phyloP scores from a whole-genome alignment of 2,888 invertebrate species.

The Eilema sororculum region DNA sequence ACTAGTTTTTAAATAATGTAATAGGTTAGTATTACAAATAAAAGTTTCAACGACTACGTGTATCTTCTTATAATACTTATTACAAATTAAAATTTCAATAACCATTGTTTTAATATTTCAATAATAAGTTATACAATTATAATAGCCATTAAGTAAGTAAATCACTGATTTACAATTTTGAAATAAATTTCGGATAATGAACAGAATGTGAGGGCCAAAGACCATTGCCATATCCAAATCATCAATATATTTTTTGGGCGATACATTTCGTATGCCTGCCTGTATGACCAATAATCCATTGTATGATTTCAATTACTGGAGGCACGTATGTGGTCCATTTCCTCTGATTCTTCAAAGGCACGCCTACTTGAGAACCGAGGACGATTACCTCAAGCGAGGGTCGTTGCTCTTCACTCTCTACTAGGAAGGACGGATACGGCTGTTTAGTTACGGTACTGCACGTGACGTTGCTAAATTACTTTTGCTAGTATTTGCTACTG shows the following conservation, averaged over 20 bases:
- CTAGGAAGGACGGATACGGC: slow-evolving; percentile 48
- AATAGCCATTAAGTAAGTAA: background rate
- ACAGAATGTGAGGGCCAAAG: background rate
- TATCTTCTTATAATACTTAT: background rate
- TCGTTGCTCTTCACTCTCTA: slow-evolving; percentile 49
- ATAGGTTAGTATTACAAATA: background rate
- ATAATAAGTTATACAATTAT: background rate
- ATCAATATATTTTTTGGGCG: background rate
- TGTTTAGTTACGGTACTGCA: slow-evolving; percentile 33
- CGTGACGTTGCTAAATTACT: slow-evolving; percentile 18
- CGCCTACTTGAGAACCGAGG: slow-evolving; percentile 44
- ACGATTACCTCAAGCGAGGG: slow-evolving; percentile 49
- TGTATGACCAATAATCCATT: slow-evolving; percentile 31
- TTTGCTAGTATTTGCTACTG: slow-evolving; percentile 17
- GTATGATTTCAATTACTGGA: slow-evolving; percentile 28
- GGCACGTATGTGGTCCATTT: slow-evolving; percentile 40
- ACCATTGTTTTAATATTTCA: background rate
- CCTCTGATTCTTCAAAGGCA: slow-evolving; percentile 44
- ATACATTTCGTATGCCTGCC: background rate
- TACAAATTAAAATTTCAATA: background rate
- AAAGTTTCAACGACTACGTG: background rate
- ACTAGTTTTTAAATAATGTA: no score
- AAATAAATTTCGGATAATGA: background rate
- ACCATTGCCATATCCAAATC: background rate
- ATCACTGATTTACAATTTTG: background rate